Evolutionary conservation across 1,140 invertebrate species (phyloP).

Genomic region (Epicauta chinensis): DNA sequence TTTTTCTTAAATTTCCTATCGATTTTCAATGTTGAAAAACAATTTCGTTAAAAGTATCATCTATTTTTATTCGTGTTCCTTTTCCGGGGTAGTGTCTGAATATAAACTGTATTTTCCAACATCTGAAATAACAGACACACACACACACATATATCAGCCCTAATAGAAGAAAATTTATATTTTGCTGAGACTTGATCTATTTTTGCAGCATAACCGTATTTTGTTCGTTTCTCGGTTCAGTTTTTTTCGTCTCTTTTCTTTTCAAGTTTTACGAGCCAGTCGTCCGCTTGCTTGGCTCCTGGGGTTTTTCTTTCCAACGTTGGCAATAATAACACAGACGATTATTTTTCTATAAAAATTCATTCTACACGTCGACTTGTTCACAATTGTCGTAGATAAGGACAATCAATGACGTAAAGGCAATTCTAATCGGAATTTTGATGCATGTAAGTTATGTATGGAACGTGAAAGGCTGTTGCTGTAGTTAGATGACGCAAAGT

Average conservation of each 20-base stretch:
- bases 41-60: too few relatives aligned
- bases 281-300: conserved; percentile 24
- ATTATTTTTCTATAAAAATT: conserved; percentile 5
- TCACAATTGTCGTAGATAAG: too few relatives aligned
- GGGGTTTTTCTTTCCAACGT: conserved; percentile 24
- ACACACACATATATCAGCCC: conserved; percentile 1
- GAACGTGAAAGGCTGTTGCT: too few relatives aligned
- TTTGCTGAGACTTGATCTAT: conserved; percentile 28
- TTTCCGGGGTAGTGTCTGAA: neutral
- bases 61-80: too few relatives aligned
- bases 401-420: neutral
- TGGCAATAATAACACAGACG: conserved; percentile 18
- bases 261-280: conserved; percentile 27
- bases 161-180: conserved; percentile 24
- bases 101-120: neutral
- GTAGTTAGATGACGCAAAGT: conserved; percentile 20
- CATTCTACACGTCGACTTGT: neutral
- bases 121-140: conserved; percentile 5
- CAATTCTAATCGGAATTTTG: neutral
- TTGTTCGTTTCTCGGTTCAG: conserved; percentile 13
- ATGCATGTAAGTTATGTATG: conserved; percentile 24
- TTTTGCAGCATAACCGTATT: conserved; percentile 25
- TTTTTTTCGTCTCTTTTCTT: conserved; percentile 1
- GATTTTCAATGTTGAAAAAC: too few relatives aligned
- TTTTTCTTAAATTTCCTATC: too few relatives aligned